Conservation (phyloP, 2,113 vertebrate genomes). For the Ceyx cyanopectus region DNA sequence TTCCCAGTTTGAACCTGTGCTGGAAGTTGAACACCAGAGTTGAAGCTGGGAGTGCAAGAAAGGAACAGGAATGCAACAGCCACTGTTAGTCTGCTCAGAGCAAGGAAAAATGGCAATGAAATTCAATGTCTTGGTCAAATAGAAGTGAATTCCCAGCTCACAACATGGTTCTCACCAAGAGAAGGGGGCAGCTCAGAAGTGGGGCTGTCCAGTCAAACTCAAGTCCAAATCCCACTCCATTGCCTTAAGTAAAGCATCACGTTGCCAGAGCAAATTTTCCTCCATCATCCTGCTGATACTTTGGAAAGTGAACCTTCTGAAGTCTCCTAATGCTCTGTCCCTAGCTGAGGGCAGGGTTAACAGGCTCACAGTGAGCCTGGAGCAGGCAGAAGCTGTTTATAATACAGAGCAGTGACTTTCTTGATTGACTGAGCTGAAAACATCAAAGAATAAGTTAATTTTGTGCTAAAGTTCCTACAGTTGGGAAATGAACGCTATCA, state of each 20-base stretch:
- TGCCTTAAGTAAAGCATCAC: neutral
- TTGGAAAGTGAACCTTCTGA: neutral
- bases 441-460: neutral
- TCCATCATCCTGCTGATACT: neutral
- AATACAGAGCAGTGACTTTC: neutral
- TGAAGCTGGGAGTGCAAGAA: rapidly evolving
- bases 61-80: neutral
- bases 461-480: neutral
- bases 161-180: neutral
- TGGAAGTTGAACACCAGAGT: neutral
- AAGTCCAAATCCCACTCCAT: neutral
- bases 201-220: neutral
- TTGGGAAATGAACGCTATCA: neutral
- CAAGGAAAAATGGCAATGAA: neutral
- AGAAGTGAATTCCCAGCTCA: neutral
- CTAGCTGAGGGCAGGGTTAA: neutral
- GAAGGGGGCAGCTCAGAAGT: rapidly evolving
- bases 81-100: rapidly evolving
- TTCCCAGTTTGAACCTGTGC: neutral
- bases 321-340: neutral
- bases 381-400: neutral
- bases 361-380: neutral
- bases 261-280: neutral
- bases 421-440: neutral
- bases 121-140: neutral